Base-by-base conservation (phyloP, 2,797 vertebrate genomes). In the Coregonus suidteri region DNA sequence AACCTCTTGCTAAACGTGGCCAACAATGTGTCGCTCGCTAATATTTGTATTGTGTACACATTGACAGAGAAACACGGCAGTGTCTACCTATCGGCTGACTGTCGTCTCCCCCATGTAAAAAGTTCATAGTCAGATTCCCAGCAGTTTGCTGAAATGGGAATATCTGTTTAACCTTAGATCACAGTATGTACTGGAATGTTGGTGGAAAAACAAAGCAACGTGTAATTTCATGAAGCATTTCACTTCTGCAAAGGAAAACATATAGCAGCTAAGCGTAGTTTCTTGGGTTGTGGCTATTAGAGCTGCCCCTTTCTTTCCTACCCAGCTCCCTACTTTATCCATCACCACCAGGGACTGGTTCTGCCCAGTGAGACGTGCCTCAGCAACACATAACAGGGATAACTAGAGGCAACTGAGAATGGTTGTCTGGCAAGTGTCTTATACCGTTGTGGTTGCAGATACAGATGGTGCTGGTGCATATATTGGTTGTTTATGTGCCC, bases 181-280 rank as follows among this genome's bases (percentile, higher is more conserved):
- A 47, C 11, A 47, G 41, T 64, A 30, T 64, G 59, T 64, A 20
- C n/a, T 30, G 56, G 56, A 59, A 59, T 5, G 6, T 16, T 25
- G 14, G n/a, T 11, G 15, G 3, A 18, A 35, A 34, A 20, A n/a
- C n/a, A 15, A 51, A 16, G 56, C 18, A n/a, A 51, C 6, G 25
- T 47, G 20, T 11, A 67, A 68, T 51, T 34, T 53, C n/a, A 52
- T 9, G 37, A 25, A 41, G 51, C 34, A 6, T 18, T 71, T 71
- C 54, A 59, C 72, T 84, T 79, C 11, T 82, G 76, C 79, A 20
- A 77, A 81, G 80, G 59, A 81, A 72, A 77, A 75, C 79, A 80
- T 65, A 13, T 11, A 25, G 9, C 13, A n/a, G 20, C 13, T 13
- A 13, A 65, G 11, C 14, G 11, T 25, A 25, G 25, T 2, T 3